Percentiles rank a stretch among this genome's conserved stretches.
Evolutionary conservation across 2,888 invertebrate genomes (phyloP).

Genomic region (Parthenolecanium corni): DNA sequence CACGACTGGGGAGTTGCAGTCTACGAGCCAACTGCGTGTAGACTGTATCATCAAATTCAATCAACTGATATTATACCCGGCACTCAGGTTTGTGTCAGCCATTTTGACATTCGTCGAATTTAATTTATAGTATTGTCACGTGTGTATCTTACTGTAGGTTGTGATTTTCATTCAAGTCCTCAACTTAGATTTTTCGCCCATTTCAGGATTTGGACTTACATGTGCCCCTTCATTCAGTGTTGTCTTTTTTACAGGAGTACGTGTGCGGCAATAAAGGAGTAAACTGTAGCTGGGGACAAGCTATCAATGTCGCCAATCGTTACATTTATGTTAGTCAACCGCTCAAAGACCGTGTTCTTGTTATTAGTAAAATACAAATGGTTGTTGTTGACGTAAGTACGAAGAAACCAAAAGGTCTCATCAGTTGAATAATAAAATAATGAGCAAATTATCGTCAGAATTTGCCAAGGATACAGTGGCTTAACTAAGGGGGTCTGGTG

Average conservation of each 20-base stretch:
- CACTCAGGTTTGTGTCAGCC: constrained; percentile 44
- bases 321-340: constrained; percentile 65
- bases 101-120: too few relatives aligned
- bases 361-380: constrained; percentile 60
- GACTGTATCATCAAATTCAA: constrained; percentile 56
- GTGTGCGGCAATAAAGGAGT: constrained; percentile 58
- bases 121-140: too few relatives aligned
- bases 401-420: too few relatives aligned
- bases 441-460: too few relatives aligned
- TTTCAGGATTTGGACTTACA: too few relatives aligned
- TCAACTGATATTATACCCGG: constrained; percentile 59
- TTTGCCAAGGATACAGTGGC: too few relatives aligned
- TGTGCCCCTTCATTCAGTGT: neutral
- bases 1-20: constrained; percentile 63
- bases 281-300: constrained; percentile 59
- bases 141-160: neutral
- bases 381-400: constrained; percentile 53
- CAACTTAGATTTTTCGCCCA: neutral
- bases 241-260: constrained; percentile 44
- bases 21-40: constrained; percentile 58
- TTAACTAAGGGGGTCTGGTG: too few relatives aligned
- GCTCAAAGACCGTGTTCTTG: constrained; percentile 53
- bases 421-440: too few relatives aligned
- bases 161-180: neutral
- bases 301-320: constrained; percentile 56